A percentile compares a stretch with the other conserved stretches of the same genome.
phyloP scores from a whole-genome alignment of 2,888 invertebrate genomes.

The Acleris sparsana region DNA sequence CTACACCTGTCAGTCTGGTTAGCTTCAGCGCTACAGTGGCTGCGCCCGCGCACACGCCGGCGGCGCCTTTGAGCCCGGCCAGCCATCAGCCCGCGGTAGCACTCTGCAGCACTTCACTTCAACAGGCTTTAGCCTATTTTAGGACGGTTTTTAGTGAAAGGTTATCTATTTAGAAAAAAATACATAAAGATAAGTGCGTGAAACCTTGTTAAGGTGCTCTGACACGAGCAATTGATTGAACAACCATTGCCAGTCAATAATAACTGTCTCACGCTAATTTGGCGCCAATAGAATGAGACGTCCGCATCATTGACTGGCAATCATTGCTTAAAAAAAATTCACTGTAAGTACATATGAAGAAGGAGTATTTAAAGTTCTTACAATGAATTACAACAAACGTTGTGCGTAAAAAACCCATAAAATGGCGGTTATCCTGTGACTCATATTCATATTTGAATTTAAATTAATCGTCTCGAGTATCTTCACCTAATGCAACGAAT shows the following conservation, averaged over 20 bases:
- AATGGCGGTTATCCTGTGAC: neutral
- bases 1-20: constrained; percentile 48
- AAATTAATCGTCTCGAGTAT: too few species aligned
- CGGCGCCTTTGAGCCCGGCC: constrained; percentile 45
- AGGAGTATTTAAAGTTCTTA: too few species aligned
- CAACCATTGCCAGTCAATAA: neutral
- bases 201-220: neutral
- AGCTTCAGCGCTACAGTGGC: constrained; percentile 39
- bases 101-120: constrained; percentile 5
- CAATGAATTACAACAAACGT: too few species aligned
- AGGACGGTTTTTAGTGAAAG: neutral
- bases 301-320: too few species aligned
- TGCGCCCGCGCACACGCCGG: constrained; percentile 38
- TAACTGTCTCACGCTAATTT: too few species aligned
- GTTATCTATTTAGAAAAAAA: neutral
- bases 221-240: too few species aligned
- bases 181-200: neutral
- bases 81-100: constrained; percentile 21
- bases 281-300: too few species aligned
- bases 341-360: too few species aligned
- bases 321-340: too few species aligned
- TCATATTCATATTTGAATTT: constrained; percentile 43
- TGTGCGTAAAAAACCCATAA: too few species aligned
- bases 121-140: constrained; percentile 5
- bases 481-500: constrained; percentile 56